phyloP scores from a whole-genome alignment of 2,113 vertebrate genomes.

The Sterna hirundo region DNA sequence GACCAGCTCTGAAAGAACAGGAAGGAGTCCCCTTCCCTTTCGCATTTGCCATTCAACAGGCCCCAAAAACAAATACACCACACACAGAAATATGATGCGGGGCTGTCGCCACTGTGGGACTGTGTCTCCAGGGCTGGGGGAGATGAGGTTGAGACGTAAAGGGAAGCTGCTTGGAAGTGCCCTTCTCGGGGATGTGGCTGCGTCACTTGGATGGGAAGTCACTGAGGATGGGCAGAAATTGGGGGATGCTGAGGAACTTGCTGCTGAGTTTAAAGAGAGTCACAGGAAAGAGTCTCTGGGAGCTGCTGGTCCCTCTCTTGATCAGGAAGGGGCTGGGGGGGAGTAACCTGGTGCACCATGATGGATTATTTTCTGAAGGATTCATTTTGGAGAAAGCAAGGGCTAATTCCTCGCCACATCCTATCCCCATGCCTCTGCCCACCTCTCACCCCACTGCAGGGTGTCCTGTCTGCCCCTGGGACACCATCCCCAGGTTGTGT shows the following conservation, averaged over 20 bases:
- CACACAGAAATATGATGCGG: background rate
- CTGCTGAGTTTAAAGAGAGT: background rate
- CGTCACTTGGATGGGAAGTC: fast-evolving
- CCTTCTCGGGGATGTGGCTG: fast-evolving
- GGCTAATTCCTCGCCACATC: fast-evolving
- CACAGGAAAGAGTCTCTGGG: background rate
- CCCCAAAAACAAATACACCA: conserved; percentile 15
- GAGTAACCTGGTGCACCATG: background rate
- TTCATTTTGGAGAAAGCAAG: background rate
- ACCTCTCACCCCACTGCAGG: background rate
- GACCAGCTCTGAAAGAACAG: conserved; percentile 66
- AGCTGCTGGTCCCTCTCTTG: background rate
- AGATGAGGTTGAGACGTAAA: fast-evolving
- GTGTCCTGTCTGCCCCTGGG: background rate
- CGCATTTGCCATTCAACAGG: conserved; percentile 14
- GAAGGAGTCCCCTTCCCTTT: conserved; percentile 59
- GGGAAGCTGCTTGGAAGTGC: background rate
- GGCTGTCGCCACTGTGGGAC: background rate
- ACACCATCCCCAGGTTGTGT: fast-evolving
- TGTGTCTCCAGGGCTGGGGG: fast-evolving
- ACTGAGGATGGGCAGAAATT: fast-evolving
- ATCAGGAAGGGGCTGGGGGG: background rate
- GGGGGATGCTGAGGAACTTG: background rate
- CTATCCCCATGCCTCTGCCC: background rate
- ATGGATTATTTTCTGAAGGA: background rate